These are phyloP conservation scores for Pachliopta kotzebuea DNA, from an alignment of 2,888 invertebrate genomes.

Conservation along the genomic window DNA sequence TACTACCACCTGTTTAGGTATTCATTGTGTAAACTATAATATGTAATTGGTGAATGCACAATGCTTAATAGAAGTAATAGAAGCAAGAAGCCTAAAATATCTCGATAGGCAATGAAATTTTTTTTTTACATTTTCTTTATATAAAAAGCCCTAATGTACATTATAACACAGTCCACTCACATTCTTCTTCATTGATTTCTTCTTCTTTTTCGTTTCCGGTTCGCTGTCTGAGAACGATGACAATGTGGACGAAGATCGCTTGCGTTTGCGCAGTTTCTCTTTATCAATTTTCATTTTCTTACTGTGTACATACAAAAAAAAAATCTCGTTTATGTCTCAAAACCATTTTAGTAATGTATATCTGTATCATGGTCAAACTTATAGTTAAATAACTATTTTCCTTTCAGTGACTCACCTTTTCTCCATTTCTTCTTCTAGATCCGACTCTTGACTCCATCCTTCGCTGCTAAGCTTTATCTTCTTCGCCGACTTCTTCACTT, in stretches of 20 bases:
- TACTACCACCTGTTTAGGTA: no score
- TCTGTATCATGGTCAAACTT: no score
- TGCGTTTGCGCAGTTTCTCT: constrained; percentile 54
- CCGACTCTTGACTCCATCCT: constrained; percentile 72
- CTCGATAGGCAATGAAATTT: no score
- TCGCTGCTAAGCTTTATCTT: constrained; percentile 61
- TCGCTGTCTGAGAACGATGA: constrained; percentile 52
- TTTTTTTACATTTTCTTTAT: no score
- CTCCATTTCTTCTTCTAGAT: constrained; percentile 53
- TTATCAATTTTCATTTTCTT: constrained; percentile 51
- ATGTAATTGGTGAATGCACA: no score
- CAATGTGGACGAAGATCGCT: constrained; percentile 46
- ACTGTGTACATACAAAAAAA: constrained; percentile 34
- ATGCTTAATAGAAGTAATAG: no score
- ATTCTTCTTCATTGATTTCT: constrained; percentile 54
- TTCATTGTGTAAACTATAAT: no score
- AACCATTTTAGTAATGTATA: no score
- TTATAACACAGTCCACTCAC: constrained; percentile 34
- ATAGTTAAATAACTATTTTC: no score
- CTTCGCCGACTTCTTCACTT: constrained; percentile 50
- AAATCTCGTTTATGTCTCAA: no score
- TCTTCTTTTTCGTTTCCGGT: constrained; percentile 49
- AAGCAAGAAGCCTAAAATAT: no score
- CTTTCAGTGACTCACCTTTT: constrained; percentile 46
- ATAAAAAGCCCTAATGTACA: no score